These are phyloP conservation scores for Goniozus legneri DNA, from an alignment of 1,140 invertebrate genomes.

Conservation along the genomic window DNA sequence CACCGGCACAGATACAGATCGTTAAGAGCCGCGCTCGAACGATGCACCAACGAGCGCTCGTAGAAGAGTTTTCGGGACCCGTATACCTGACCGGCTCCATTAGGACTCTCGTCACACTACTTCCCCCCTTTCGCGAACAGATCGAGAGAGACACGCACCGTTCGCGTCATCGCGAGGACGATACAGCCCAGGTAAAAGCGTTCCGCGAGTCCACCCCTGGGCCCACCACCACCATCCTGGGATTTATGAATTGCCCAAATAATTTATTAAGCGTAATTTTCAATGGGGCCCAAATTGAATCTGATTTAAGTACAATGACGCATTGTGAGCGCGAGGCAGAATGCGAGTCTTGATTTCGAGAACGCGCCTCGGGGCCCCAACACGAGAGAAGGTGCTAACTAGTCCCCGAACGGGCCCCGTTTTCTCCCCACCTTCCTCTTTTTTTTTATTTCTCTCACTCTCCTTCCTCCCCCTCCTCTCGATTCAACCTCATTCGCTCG, in stretches of 20 bases:
- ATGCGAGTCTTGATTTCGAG: conserved; percentile 40
- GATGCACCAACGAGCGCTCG: no score
- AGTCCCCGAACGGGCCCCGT: conserved; percentile 31
- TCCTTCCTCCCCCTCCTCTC: conserved; percentile 5
- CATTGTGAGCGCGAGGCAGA: conserved; percentile 42
- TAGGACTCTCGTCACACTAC: conserved; percentile 31
- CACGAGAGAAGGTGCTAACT: conserved; percentile 46
- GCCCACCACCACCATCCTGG: neutral
- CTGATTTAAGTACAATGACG: conserved; percentile 55
- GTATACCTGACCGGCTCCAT: conserved; percentile 32
- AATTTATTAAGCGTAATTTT: conserved; percentile 57
- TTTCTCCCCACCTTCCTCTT: conserved; percentile 11
- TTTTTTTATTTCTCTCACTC: conserved; percentile 3
- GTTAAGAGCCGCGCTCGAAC: conserved; percentile 22
- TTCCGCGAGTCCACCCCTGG: neutral
- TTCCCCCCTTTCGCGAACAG: conserved; percentile 20
- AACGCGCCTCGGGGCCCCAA: conserved; percentile 18
- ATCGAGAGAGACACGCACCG: no score
- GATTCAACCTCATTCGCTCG: no score
- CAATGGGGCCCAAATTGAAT: conserved; percentile 56
- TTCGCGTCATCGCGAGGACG: no score
- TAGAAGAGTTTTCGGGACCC: no score
- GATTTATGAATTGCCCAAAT: conserved; percentile 57
- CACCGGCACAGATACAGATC: conserved; percentile 19
- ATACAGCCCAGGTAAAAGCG: conserved; percentile 1